Base-by-base conservation (phyloP, 2,888 invertebrate genomes). In the Cantharis rustica region DNA sequence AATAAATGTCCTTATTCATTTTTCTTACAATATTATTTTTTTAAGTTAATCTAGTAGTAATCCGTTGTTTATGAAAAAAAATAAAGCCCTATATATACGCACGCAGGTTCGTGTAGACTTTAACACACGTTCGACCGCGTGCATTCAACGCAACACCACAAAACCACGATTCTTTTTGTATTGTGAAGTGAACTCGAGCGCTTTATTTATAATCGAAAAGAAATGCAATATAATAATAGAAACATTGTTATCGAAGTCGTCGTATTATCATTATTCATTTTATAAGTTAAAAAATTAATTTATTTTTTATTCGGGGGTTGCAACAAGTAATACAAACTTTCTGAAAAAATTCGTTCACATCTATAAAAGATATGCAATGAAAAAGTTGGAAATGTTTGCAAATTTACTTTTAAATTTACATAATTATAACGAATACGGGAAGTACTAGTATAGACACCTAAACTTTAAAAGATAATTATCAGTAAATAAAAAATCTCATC, bases 401-500 rank as follows among this genome's bases (percentile, higher is more conserved):
- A 47, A 47, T 47, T 47, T 47, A 15, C 64, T 68, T 61, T 26
- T 47, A 68, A 71, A 71, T 75, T 75, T 75, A 20, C 71, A 71
- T 71, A 71, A 73, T 69, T 73, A 68, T 72, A 62, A 75, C 72
- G 61, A 75, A 75, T 68, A 72, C 63, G 61, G 47, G n/a, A 47
- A 47, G 47, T 47, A 47, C 47, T 47, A 66, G 23, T 20, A 66
- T 66, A 72, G 69, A 73, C 73, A 73, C 76, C 73, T 76, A 61
- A 73, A 73, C 71, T 73, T 76, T 73, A 73, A 76, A 76, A 76
- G 76, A 76, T 76, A 76, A 76, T 76, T 76, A 76, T 73, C 68
- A 73, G 71, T 73, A 73, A 76, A 76, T 73, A 73, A 76, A 76
- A 76, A 76, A 73, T 76, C 76, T 76, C 76, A 76, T 76, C 76